Conservation (phyloP, 2,113 vertebrate genomes). For the Ptilonorhynchus violaceus region DNA sequence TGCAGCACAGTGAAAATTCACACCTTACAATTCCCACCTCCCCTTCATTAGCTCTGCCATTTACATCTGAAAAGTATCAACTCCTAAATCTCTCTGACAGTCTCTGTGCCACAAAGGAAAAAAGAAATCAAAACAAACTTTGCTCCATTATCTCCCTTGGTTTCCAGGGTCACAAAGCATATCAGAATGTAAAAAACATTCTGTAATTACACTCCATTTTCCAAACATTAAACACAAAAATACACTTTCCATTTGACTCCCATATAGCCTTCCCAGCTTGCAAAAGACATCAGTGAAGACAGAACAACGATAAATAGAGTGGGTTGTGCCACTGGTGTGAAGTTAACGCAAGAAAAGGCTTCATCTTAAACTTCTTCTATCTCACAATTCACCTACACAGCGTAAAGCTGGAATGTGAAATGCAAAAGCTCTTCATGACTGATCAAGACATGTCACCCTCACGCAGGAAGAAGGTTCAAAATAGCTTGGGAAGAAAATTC, state of each 20-base stretch:
- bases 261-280: background rate
- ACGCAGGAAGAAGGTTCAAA: background rate
- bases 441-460: background rate
- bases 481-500: background rate
- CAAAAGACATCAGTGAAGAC: background rate
- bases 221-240: background rate
- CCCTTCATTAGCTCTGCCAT: background rate
- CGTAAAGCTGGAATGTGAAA: background rate
- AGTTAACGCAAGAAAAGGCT: background rate
- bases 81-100: background rate
- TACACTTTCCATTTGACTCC: background rate
- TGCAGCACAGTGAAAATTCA: background rate
- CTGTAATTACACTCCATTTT: background rate
- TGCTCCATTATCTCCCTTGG: background rate
- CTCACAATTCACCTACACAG: conserved; percentile 22
- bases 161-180: background rate
- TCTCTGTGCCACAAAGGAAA: background rate
- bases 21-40: background rate
- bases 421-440: background rate
- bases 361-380: background rate
- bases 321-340: background rate
- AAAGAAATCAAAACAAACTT: background rate
- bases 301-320: background rate
- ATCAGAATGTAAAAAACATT: background rate
- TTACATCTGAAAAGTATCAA: background rate